Conservation (phyloP, 2,113 vertebrate species). For the Ctenodactylus gundi region DNA sequence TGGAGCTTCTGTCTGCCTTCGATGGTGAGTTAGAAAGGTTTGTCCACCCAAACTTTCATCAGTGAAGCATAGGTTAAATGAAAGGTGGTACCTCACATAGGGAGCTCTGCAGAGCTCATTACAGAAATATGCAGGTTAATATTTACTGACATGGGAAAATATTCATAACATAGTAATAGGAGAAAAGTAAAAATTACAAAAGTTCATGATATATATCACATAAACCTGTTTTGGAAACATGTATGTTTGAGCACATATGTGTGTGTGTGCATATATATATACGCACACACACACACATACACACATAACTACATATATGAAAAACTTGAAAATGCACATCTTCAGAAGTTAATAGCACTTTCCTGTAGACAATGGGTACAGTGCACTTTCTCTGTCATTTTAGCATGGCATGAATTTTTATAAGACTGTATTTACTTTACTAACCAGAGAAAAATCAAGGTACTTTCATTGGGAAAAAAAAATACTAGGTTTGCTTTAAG, state of each 20-base stretch:
- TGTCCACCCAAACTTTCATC: not conserved
- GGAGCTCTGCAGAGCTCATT: conserved; percentile 3
- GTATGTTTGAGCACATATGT: conserved; percentile 36
- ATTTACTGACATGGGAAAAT: conserved; percentile 38
- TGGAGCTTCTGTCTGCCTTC: conserved; percentile 87
- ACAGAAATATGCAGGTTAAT: conserved; percentile 17
- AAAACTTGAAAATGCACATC: conserved; percentile 4
- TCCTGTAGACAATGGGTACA: conserved; percentile 1
- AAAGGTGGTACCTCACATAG: not conserved
- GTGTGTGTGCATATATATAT: too few relatives aligned
- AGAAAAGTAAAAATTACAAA: not conserved
- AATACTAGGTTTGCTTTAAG: conserved; percentile 12
- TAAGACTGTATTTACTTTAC: conserved; percentile 10
- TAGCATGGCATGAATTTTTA: conserved; percentile 43
- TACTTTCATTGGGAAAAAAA: conserved; percentile 47
- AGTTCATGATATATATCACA: not conserved
- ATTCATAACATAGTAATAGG: not conserved
- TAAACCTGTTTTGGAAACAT: not conserved
- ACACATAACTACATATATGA: too few relatives aligned
- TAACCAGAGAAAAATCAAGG: conserved; percentile 24
- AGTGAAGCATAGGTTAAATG: not conserved
- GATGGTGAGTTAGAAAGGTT: conserved; percentile 85
- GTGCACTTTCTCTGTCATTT: conserved; percentile 37
- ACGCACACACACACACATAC: too few relatives aligned
- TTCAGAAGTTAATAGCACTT: not conserved